Base-by-base conservation (phyloP, 2,797 vertebrate species). In the Phalloptychus januarius region DNA sequence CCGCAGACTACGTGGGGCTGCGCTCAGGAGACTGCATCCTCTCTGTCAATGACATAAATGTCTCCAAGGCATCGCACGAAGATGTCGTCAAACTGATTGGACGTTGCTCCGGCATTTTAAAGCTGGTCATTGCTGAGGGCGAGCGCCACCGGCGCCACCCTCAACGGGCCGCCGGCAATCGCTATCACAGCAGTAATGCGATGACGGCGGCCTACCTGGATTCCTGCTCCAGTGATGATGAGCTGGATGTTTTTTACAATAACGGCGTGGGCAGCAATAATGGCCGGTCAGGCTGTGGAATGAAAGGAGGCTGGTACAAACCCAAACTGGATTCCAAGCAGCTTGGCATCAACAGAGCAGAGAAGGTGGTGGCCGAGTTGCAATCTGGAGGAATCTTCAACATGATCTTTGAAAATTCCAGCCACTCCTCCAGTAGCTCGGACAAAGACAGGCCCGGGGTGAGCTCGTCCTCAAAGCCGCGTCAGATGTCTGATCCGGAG, bases 1-100 rank as follows among this genome's bases (percentile, higher is more conserved):
- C 98, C 0, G 97, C 98, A 0, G 97, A 99, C 88, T 97, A 97
- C 6, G 96, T 98, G 0, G 98, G 97, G 20, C 95, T 99, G 79
- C 96, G 96, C 8, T 95, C 98, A 0, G 98, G 98, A 48, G 98
- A 99, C 91, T 96, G 97, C 86, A 97, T 99, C 81, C 94, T 99
- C 54, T 96, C 96, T 0, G 95, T 99, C 78, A 99, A 99, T 8
- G 97, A 99, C 83, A 99, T 97, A 84, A 98, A 97, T 0, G 98
- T 99, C 88, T 97, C 96, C 79, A 97, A 96, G 80, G 98, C 98
- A 0, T 99, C 97, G 0, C 98, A 99, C 0, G 98, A 99, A 89
- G 98, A 99, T 31, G 98, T 99, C 12, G 98, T 99, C 67, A 98
- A 99, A 79, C 92, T 99, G 28, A 97, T 99, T 1, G 98, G 98